phyloP scores from a whole-genome alignment of 2,113 vertebrate species.

The Lonchura striata region DNA sequence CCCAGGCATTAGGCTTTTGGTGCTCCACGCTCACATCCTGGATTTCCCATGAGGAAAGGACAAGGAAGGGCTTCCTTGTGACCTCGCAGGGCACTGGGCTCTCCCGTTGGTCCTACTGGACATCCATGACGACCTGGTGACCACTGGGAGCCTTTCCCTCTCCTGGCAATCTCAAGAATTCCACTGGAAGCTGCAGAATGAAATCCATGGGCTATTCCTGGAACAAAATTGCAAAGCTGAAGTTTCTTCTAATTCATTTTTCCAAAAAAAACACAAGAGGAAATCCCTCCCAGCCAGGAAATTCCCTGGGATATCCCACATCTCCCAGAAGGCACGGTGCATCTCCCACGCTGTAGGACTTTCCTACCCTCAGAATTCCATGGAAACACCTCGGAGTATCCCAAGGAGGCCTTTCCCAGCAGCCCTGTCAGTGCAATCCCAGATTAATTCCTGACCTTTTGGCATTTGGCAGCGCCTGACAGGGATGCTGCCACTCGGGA shows the following conservation, averaged over 20 bases:
- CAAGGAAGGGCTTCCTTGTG: background rate
- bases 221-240: background rate
- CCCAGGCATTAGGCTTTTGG: background rate
- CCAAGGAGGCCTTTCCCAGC: background rate
- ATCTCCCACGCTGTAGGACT: background rate
- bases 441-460: background rate
- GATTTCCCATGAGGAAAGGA: background rate
- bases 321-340: accelerated
- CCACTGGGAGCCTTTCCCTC: background rate
- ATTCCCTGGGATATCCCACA: too few species aligned
- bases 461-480: background rate
- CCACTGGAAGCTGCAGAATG: background rate
- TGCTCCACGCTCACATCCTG: accelerated
- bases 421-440: background rate
- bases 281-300: background rate
- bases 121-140: background rate
- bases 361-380: background rate
- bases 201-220: background rate
- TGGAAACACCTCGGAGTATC: accelerated
- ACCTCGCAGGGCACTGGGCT: background rate
- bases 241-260: background rate
- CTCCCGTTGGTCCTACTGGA: background rate
- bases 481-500: background rate
- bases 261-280: background rate
- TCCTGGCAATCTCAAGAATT: background rate